A percentile compares a stretch with the other conserved stretches of the same genome.
Conservation (phyloP, 2,888 invertebrate genomes). For the Cetonia aurata region DNA sequence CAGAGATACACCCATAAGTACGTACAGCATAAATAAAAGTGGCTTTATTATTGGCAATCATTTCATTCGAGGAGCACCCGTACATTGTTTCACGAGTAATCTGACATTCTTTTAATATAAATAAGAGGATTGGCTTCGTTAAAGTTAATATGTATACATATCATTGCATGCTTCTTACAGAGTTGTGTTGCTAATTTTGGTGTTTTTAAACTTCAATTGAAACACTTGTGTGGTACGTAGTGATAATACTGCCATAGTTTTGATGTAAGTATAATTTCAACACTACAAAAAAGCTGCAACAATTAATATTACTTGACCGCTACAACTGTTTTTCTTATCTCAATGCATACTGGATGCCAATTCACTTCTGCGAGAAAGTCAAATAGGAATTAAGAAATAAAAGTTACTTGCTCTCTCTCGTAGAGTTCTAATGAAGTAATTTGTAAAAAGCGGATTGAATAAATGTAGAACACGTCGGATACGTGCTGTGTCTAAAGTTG, state of each 20-base stretch:
- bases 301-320: too few relatives aligned
- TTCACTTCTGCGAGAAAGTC: not conserved
- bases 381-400: slow-evolving; percentile 20
- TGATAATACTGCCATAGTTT: too few relatives aligned
- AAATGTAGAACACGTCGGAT: not conserved
- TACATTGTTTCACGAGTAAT: slow-evolving; percentile 5
- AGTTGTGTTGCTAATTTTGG: too few relatives aligned
- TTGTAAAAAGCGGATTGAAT: slow-evolving; percentile 21
- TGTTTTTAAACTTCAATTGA: too few relatives aligned
- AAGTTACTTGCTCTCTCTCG: not conserved
- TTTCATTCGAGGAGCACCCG: slow-evolving; percentile 3
- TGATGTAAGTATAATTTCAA: too few relatives aligned
- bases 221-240: too few relatives aligned
- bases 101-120: slow-evolving; percentile 14
- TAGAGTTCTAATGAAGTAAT: slow-evolving; percentile 24
- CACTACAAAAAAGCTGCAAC: too few relatives aligned
- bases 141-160: too few relatives aligned
- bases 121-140: not conserved
- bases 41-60: slow-evolving; percentile 11
- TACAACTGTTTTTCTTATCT: not conserved
- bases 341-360: not conserved
- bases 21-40: not conserved
- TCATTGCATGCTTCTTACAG: too few relatives aligned
- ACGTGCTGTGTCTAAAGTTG: too few relatives aligned
- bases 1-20: not conserved